Conservation (phyloP, 1,140 invertebrate genomes). For the Drosophila auraria region DNA sequence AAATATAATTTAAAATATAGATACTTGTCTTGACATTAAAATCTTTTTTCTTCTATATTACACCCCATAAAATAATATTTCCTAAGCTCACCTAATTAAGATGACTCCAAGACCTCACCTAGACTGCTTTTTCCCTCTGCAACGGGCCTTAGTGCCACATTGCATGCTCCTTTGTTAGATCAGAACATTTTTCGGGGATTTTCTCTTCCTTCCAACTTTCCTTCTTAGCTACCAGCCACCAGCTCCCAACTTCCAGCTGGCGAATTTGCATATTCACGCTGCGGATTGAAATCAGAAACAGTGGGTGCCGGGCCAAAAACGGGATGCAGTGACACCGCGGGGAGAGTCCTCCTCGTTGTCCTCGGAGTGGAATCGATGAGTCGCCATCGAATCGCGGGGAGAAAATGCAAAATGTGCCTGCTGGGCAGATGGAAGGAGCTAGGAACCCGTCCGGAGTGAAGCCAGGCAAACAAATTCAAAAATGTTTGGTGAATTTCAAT, state of each 20-base stretch:
- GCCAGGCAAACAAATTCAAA: slow-evolving; percentile 81
- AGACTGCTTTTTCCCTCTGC: not conserved
- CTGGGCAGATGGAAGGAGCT: slow-evolving; percentile 61
- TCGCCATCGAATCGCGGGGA: slow-evolving; percentile 23
- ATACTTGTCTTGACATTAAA: too few relatives aligned
- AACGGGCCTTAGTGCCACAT: not conserved
- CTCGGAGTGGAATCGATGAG: slow-evolving; percentile 38
- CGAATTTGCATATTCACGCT: slow-evolving; percentile 81
- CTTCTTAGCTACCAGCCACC: not conserved
- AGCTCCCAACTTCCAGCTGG: slow-evolving; percentile 32
- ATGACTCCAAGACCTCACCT: too few relatives aligned
- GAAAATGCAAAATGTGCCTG: slow-evolving; percentile 79
- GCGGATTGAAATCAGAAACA: slow-evolving; percentile 81
- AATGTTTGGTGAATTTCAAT: slow-evolving; percentile 83
- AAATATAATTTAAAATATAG: too few relatives aligned
- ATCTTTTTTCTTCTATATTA: too few relatives aligned
- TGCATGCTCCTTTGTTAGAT: slow-evolving; percentile 35
- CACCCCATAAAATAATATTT: too few relatives aligned
- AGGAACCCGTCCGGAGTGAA: slow-evolving; percentile 57
- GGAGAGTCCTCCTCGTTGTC: slow-evolving; percentile 7
- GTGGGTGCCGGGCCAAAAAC: slow-evolving; percentile 54
- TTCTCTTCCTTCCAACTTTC: slow-evolving; percentile 17
- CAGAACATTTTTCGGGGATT: slow-evolving; percentile 56
- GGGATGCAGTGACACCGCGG: slow-evolving; percentile 59
- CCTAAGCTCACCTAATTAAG: too few relatives aligned